A percentile compares a stretch with the other conserved stretches of the same genome.
Evolutionary conservation across 2,888 invertebrate species (phyloP).

Genomic region (Euphydryas editha): DNA sequence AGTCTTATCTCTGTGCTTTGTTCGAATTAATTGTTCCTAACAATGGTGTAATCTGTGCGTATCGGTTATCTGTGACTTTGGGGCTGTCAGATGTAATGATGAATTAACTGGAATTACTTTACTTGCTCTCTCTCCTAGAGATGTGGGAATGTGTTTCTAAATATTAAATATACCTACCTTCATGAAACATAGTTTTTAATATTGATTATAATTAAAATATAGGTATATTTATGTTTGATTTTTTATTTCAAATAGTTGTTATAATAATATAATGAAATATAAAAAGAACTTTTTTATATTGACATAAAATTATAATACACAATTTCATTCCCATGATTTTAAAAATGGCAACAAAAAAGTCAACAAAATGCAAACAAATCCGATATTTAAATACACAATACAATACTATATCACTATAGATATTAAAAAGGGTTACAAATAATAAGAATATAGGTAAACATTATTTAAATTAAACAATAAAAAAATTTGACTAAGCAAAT

Average conservation of each 20-base stretch:
- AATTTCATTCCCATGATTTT: neutral
- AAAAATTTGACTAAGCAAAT: conserved; percentile 38
- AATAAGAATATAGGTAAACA: conserved; percentile 13
- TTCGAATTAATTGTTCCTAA: conserved; percentile 36
- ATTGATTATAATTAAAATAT: too few relatives aligned
- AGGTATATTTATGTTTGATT: neutral
- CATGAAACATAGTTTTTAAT: too few relatives aligned
- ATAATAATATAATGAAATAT: too few relatives aligned
- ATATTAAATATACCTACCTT: too few relatives aligned
- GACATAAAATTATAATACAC: too few relatives aligned
- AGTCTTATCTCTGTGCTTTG: conserved; percentile 34
- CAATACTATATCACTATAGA: neutral
- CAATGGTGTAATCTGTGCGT: conserved; percentile 37
- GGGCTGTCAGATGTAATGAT: conserved; percentile 15
- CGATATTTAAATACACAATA: neutral
- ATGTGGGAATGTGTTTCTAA: too few relatives aligned
- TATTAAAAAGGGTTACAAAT: conserved; percentile 23
- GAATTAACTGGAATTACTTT: neutral
- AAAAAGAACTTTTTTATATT: too few relatives aligned
- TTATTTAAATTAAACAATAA: conserved; percentile 40
- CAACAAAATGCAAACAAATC: neutral
- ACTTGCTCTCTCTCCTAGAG: neutral
- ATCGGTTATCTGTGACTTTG: conserved; percentile 33
- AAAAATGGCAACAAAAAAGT: neutral
- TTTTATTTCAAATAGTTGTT: too few relatives aligned